Conservation (phyloP, 2,113 vertebrate genomes). For the Tachuris rubrigastra region DNA sequence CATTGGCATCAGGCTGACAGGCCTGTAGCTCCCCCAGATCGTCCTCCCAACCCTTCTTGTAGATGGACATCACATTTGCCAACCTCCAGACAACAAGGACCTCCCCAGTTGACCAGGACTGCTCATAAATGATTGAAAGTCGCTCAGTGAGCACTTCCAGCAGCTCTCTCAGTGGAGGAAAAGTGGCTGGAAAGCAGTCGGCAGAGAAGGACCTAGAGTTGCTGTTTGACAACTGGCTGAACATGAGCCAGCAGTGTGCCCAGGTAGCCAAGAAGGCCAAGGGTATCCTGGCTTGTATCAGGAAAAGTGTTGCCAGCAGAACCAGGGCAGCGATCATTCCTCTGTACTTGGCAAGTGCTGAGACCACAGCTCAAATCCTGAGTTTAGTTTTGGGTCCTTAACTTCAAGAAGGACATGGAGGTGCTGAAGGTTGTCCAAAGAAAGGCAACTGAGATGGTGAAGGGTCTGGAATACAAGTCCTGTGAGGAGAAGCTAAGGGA, state of each 20-base stretch:
- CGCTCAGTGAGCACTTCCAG: background rate
- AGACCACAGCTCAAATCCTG: background rate
- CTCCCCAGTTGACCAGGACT: background rate
- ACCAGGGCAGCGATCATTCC: background rate
- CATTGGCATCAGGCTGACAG: background rate
- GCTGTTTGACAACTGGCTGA: background rate
- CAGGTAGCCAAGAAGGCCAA: background rate
- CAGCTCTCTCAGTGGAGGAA: background rate
- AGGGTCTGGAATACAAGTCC: background rate
- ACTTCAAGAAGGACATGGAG: background rate
- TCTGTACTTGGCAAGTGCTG: background rate
- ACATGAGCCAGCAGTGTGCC: background rate
- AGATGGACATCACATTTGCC: background rate
- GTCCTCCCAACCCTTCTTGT: background rate
- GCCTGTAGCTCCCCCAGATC: background rate
- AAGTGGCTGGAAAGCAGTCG: background rate
- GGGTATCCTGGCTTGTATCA: background rate
- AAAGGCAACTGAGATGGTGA: background rate
- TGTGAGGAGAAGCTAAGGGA: background rate
- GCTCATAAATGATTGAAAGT: background rate
- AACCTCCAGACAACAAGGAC: background rate
- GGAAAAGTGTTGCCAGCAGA: background rate
- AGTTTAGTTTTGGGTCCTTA: background rate
- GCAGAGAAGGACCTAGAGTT: background rate
- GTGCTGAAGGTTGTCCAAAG: background rate